Evolutionary conservation across 2,113 vertebrate genomes (phyloP), one percentile per base, ranked within the genome.

Genomic region (Chionodraco myersi): DNA sequence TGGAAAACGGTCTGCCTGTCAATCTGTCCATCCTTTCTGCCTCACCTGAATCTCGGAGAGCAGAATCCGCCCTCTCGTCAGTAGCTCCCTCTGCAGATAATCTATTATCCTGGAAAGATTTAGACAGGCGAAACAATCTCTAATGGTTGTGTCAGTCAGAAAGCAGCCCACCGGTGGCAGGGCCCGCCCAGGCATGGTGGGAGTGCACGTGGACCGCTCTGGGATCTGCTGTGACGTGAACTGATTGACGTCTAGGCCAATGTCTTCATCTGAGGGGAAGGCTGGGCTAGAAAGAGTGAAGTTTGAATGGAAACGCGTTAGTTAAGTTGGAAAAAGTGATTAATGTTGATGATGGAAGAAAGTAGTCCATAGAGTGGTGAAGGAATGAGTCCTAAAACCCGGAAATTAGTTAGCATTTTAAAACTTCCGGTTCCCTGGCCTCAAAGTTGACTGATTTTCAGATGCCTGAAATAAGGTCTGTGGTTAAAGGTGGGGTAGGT

Each of bases 71-170:
- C 80, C 59, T 80, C 79, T 75, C 59, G 65, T 77, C 86, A n/a
- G 78, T 12, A 72, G 57, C 66, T 86, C 70, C 75, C 79, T 79
- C 65, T 63, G 48, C 44, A 87, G 83, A 80, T 89, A 77, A 93
- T 92, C 84, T 86, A 87, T 90, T 83, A 91, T 61, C 62, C 49
- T 56, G 64, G 74, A 70, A 54, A 48, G 80, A 77, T 75, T 89
- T 83, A 77, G 92, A 91, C 92, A 92, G 88, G 88, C 83, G 85
- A 82, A 91, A 83, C 86, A 70, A 90, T 82, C 85, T 86, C 79
- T 92, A 93, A 93, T 93, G 89, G 87, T 57, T 64, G 61, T 94
- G 91, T 87, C 93, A 92, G 81, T 92, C 92, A 92, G 87, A 70
- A 59, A 64, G 49, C 65, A 45, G 68, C 56, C 75, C 69, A 21